Evolutionary conservation across 2,888 invertebrate species (phyloP).

Genomic region (Ommatoiulus sabulosus): DNA sequence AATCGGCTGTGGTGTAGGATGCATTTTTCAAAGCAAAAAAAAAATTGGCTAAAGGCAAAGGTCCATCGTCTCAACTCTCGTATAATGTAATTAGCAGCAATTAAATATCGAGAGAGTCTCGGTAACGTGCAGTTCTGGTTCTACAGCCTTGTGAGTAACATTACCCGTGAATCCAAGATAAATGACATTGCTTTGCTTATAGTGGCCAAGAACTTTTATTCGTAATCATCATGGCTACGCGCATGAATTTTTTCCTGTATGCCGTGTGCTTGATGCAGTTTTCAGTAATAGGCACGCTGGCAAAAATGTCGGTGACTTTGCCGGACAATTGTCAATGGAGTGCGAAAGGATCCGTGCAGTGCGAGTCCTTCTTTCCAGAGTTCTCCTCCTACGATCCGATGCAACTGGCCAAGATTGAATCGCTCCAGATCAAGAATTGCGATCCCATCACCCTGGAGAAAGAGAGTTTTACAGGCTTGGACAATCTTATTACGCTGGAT

Average conservation of each 20-base stretch:
- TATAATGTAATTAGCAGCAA: not conserved
- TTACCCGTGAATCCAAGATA: not conserved
- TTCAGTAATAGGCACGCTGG: not conserved
- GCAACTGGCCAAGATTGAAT: not conserved
- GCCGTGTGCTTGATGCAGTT: not conserved
- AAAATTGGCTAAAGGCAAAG: not conserved
- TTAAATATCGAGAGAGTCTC: not conserved
- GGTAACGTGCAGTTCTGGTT: not conserved
- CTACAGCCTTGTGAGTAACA: not conserved
- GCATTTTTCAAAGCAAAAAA: not conserved
- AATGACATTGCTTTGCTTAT: not conserved
- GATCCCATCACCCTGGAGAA: not conserved
- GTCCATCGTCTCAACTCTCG: not conserved
- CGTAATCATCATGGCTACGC: not conserved
- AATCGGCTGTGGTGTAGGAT: not conserved
- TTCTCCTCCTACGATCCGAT: not conserved
- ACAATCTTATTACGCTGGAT: not conserved
- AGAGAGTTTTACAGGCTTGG: not conserved
- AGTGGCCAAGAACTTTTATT: not conserved
- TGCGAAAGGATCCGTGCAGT: not conserved
- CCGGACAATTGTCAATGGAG: slow-evolving; percentile 8
- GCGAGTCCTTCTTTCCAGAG: not conserved
- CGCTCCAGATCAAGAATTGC: not conserved
- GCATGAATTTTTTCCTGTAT: not conserved
- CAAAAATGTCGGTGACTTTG: not conserved